phyloP scores from a whole-genome alignment of 2,797 vertebrate species.

The Eutrigla gurnardus region DNA sequence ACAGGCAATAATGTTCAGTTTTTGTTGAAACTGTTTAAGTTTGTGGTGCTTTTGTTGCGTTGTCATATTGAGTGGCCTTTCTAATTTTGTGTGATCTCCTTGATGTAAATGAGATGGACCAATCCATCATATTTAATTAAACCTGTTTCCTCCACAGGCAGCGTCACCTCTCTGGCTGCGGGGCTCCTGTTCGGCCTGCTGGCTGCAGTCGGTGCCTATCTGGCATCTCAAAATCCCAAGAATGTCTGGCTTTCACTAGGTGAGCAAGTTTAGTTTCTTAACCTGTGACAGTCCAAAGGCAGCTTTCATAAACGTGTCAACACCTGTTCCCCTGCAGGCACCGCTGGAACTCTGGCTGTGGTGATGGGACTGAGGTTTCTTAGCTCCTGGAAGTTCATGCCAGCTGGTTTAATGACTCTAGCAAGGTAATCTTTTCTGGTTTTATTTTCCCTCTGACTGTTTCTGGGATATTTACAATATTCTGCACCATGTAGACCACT shows the following conservation, averaged over 20 bases:
- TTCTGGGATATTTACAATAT: not conserved
- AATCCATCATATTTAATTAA: not conserved
- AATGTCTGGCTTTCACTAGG: slow-evolving; percentile 91
- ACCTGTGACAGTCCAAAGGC: not conserved
- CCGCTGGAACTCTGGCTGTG: slow-evolving; percentile 87
- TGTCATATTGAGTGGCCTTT: too few relatives aligned
- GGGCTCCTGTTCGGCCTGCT: slow-evolving; percentile 91
- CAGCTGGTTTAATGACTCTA: slow-evolving; percentile 91
- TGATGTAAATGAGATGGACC: not conserved
- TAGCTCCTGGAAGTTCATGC: slow-evolving; percentile 92
- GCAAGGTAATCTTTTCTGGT: slow-evolving; percentile 81
- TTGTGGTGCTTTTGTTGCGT: too few relatives aligned
- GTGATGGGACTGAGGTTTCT: slow-evolving; percentile 94
- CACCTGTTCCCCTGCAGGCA: slow-evolving; percentile 71
- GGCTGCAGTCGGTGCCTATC: slow-evolving; percentile 89
- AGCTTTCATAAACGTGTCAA: not conserved
- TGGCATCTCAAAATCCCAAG: slow-evolving; percentile 87
- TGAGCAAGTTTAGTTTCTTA: slow-evolving; percentile 70
- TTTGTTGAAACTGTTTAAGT: not conserved
- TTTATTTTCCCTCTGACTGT: not conserved
- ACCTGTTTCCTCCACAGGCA: slow-evolving; percentile 80
- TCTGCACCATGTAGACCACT: not conserved
- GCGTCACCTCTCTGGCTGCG: slow-evolving; percentile 87
- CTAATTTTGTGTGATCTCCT: too few relatives aligned
- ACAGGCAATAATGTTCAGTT: not conserved